Evolutionary conservation across 37 sponge, comb jelly and placozoan genomes (phyloP), one percentile per base, ranked within the genome.

Genomic region (Aplysina aerophoba): DNA sequence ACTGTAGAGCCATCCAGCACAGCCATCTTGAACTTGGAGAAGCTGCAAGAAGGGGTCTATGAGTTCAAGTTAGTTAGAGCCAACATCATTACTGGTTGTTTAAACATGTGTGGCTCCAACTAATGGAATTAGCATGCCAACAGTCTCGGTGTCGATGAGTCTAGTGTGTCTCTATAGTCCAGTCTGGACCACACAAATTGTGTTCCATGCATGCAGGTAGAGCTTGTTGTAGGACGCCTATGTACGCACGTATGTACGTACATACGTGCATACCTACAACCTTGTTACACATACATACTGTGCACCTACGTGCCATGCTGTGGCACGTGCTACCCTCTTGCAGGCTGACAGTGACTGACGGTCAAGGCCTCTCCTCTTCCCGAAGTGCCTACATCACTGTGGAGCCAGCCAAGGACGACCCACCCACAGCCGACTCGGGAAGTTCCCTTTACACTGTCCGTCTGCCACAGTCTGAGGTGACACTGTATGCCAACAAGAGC

Each of bases 261-360:
- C 22, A 65, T 65, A 65, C 14, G 22, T 65, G 66, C 59, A 17
- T 57, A 57, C 59, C 15, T 57, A 57, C 59, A 57, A n/a, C n/a
- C n/a, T n/a, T n/a, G n/a, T n/a, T n/a, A n/a, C n/a, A n/a, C n/a
- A 8, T 44, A 8, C 50, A 44, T 44, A 8, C 8, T 44, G 50
- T 8, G 8, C 8, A 3, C 8, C 8, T 44, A 44, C 50, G 6
- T 44, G 50, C 50, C 50, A 11, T 3, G 50, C 50, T 44, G 50
- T 44, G 3, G 50, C 8, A 44, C 50, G 8, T 44, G 8, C 50
- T 44, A 44, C 6, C 50, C n/a, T n/a, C n/a, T 27, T 21, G 34
- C 81, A 92, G 92, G 60, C 21, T 94, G 74, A 91, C 87, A 22
- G 92, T 91, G 68, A 91, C 92, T 38, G 95, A 94, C 65, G 22